phyloP scores from a whole-genome alignment of 2,113 vertebrate species.

The Rallus limicola region DNA sequence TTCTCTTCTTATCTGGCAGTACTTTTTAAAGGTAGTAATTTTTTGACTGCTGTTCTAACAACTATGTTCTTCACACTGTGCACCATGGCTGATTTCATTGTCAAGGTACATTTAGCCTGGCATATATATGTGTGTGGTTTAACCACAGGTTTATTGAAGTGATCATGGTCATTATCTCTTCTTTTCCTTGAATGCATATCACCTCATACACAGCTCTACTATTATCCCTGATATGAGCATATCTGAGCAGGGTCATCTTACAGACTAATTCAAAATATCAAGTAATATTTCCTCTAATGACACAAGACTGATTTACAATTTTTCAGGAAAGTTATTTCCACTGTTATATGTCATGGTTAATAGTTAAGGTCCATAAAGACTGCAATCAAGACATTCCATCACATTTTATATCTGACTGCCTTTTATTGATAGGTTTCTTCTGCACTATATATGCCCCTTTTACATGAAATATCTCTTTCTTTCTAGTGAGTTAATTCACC shows the following conservation, averaged over 20 bases:
- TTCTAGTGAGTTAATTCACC: neutral
- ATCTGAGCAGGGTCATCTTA: neutral
- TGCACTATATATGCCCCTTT: neutral
- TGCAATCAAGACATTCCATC: neutral
- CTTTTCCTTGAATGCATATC: neutral
- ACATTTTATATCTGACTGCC: neutral
- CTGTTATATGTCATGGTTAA: neutral
- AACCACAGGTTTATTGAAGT: neutral
- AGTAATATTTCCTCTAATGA: neutral
- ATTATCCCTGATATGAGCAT: neutral
- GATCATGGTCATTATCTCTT: neutral
- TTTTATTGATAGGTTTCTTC: neutral
- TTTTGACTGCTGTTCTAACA: neutral
- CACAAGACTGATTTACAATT: neutral
- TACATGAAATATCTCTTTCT: neutral
- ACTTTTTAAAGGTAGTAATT: neutral
- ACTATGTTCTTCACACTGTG: neutral
- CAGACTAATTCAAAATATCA: slow-evolving; percentile 27
- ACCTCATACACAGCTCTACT: neutral
- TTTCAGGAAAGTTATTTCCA: neutral
- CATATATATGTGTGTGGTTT: neutral
- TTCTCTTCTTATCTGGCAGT: neutral
- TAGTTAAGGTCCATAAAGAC: neutral
- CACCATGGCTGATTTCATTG: neutral
- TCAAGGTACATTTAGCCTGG: slow-evolving; percentile 9